Evolutionary conservation across 1,140 invertebrate species (phyloP).

Genomic region (honey bee (Apis mellifera)): Amel_HAv3.1 CM009940.2:1661501-1662000

Average conservation of each 20-base stretch:
- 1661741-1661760: constrained; percentile 46
- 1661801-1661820: constrained; percentile 52
- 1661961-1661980: constrained; percentile 15
- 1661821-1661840: constrained; percentile 44
- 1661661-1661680: constrained; percentile 69
- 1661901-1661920: constrained; percentile 19
- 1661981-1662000: neutral
- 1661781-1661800: constrained; percentile 39
- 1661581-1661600: constrained; percentile 9
- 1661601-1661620: constrained; percentile 44
- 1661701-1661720: constrained; percentile 63
- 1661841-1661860: constrained; percentile 13
- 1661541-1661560: constrained; percentile 73
- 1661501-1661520: constrained; percentile 74
- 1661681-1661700: constrained; percentile 69
- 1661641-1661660: constrained; percentile 52
- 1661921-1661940: constrained; percentile 41
- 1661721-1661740: constrained; percentile 49
- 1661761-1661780: constrained; percentile 17
- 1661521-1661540: constrained; percentile 64
- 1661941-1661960: neutral
- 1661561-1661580: constrained; percentile 22
- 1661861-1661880: too few relatives aligned
- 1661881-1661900: neutral
- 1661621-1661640: constrained; percentile 18